Base-by-base conservation (phyloP, 2,888 invertebrate species). In the Augochlorella aurata region DNA sequence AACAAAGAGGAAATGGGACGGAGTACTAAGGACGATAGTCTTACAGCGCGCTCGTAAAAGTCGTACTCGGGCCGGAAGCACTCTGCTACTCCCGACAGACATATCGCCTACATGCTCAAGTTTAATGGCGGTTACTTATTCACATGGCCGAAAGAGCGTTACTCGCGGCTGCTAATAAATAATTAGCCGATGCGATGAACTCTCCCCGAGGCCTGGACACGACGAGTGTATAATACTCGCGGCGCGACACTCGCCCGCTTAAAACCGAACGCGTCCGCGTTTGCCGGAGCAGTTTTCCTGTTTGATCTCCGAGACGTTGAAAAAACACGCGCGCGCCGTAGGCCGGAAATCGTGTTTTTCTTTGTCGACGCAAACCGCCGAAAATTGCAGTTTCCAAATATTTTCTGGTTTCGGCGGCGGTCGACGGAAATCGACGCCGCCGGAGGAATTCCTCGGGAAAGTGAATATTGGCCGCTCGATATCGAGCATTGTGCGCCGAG, bases 81-180 rank as follows among this genome's bases (percentile, higher is more conserved):
- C 85, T 87, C 77, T 84, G 77, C 78, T 85, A 77, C 71, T 66
- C 79, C 52, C 70, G 78, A 84, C 82, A 82, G 80, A 82, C 82
- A 82, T 87, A 87, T 87, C 82, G 79, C 77, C 74, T 69, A 65
- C 81, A 81, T 81, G 79, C 74, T 78, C 79, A 74, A 84, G 71
- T 81, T 80, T 84, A 87, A 81, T 85, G 79, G 82, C 72, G 77
- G 74, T 87, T 85, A 86, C 79, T 89, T 89, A 88, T 89, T 88
- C 83, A 89, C 88, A 85, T 80, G 72, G 81, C 77, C 82, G 83
- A 88, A 87, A 85, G 81, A 82, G 85, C 80, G 83, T 89, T 87
- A 84, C 84, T 85, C 86, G 88, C 83, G 87, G 69, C 83, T 81
- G 65, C 77, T 77, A 83, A 81, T 89, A 90, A 90, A 90, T 90